Conservation (phyloP, 2,797 vertebrate species). For the Sebastes kiyomatsui region DNA sequence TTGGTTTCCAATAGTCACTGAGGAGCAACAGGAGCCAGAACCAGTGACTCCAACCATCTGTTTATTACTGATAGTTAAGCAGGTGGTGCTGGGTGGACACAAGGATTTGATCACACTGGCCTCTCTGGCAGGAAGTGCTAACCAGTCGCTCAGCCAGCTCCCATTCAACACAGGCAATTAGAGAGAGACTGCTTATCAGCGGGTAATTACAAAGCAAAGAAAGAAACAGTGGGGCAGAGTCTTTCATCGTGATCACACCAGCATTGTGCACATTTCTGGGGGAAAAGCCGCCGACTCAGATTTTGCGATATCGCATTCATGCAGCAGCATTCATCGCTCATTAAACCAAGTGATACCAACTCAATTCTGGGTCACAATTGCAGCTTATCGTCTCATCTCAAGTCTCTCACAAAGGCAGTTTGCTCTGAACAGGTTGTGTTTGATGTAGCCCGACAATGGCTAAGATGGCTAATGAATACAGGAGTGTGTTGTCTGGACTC, state of each 20-base stretch:
- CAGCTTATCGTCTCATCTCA: constrained; percentile 31
- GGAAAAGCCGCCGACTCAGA: constrained; percentile 18
- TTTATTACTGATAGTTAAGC: not conserved
- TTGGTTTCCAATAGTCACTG: not conserved
- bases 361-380: constrained; percentile 18
- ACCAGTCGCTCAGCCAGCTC: constrained; percentile 37
- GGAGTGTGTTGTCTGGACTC: constrained; percentile 69
- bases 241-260: constrained; percentile 31
- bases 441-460: not conserved
- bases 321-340: constrained; percentile 6
- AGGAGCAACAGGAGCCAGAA: constrained; percentile 1
- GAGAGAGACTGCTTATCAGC: constrained; percentile 37
- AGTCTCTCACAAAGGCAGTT: constrained; percentile 16
- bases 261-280: constrained; percentile 15
- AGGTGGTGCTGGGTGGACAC: constrained; percentile 20
- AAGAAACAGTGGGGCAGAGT: constrained; percentile 8
- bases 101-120: constrained; percentile 10
- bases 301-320: constrained; percentile 16
- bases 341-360: constrained; percentile 13
- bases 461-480: not conserved
- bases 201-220: constrained; percentile 30
- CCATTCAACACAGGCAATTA: constrained; percentile 52
- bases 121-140: constrained; percentile 29
- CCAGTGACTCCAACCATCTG: not conserved
- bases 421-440: not conserved